A percentile compares a stretch with the other conserved stretches of the same genome.
Conservation (phyloP, 2,113 vertebrate genomes). For the Clarias batrachus region DNA sequence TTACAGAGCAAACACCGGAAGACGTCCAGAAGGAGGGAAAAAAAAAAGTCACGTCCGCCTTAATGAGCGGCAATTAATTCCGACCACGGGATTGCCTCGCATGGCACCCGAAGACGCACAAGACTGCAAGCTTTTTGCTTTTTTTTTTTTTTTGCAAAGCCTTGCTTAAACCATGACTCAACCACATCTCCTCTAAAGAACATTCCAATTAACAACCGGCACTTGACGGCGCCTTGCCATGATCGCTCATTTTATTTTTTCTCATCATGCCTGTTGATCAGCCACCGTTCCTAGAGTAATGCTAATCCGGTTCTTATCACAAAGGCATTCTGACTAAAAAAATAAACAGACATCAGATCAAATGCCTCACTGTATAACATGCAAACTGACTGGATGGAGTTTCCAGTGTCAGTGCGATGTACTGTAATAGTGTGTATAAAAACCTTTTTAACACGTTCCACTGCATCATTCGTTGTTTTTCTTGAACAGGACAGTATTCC, state of each 20-base stretch:
- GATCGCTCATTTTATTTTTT: not conserved
- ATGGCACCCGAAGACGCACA: conserved; percentile 65
- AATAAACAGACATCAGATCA: not conserved
- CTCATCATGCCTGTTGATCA: not conserved
- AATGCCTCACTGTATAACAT: not conserved
- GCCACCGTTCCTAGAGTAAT: not conserved
- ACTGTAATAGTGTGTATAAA: too few relatives aligned
- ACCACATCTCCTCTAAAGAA: not conserved
- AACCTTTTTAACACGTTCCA: too few relatives aligned
- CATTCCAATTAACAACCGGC: not conserved
- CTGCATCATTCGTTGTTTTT: too few relatives aligned
- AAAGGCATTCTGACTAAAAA: not conserved
- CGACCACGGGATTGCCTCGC: conserved; percentile 73
- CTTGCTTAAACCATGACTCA: conserved; percentile 12
- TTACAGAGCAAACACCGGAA: conserved; percentile 82
- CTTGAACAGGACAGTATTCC: too few relatives aligned
- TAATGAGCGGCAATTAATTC: conserved; percentile 80
- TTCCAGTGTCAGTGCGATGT: too few relatives aligned
- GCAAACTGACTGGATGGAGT: too few relatives aligned
- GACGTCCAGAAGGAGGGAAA: conserved; percentile 65
- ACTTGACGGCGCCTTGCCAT: not conserved
- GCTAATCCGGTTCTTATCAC: not conserved
- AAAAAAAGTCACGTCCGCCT: conserved; percentile 71
- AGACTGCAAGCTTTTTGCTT: conserved; percentile 72
- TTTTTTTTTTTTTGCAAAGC: not conserved